Conservation (phyloP, 2,888 invertebrate genomes). For the Diplolepis rosae region DNA sequence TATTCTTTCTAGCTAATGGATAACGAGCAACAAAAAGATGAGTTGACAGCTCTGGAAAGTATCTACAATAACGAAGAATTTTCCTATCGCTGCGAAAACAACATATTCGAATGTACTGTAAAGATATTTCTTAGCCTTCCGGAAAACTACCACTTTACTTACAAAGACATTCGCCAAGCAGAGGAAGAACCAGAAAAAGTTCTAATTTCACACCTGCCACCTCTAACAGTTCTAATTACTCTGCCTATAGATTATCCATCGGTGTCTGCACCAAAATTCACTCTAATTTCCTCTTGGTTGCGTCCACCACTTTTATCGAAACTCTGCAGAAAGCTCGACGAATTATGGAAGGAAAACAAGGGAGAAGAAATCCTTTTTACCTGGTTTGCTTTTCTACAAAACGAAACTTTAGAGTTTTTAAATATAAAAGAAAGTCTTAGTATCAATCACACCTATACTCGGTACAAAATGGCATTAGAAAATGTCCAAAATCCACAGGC, state of each 20-base stretch:
- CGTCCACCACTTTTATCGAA: conserved; percentile 54
- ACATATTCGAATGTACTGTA: conserved; percentile 46
- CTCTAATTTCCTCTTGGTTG: conserved; percentile 57
- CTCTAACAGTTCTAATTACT: conserved; percentile 47
- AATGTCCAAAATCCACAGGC: neutral
- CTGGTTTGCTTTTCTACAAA: conserved; percentile 59
- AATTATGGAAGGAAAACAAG: conserved; percentile 57
- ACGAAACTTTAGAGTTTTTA: conserved; percentile 52
- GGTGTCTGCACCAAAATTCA: conserved; percentile 51
- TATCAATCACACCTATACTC: conserved; percentile 43
- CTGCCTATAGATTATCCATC: conserved; percentile 59
- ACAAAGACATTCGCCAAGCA: neutral
- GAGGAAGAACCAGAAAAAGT: conserved; percentile 27
- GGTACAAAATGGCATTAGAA: conserved; percentile 16
- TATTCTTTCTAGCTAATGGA: conserved; percentile 39
- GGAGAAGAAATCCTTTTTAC: conserved; percentile 59
- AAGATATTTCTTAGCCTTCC: conserved; percentile 40
- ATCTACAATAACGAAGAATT: conserved; percentile 56
- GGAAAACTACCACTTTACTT: conserved; percentile 9
- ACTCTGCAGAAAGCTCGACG: conserved; percentile 58
- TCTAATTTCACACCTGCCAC: conserved; percentile 55
- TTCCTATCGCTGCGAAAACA: conserved; percentile 33
- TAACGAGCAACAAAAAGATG: conserved; percentile 53
- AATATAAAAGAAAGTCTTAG: conserved; percentile 50
- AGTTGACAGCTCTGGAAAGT: conserved; percentile 53